Conservation (phyloP, 2,797 vertebrate genomes). For the Otus scops region DNA sequence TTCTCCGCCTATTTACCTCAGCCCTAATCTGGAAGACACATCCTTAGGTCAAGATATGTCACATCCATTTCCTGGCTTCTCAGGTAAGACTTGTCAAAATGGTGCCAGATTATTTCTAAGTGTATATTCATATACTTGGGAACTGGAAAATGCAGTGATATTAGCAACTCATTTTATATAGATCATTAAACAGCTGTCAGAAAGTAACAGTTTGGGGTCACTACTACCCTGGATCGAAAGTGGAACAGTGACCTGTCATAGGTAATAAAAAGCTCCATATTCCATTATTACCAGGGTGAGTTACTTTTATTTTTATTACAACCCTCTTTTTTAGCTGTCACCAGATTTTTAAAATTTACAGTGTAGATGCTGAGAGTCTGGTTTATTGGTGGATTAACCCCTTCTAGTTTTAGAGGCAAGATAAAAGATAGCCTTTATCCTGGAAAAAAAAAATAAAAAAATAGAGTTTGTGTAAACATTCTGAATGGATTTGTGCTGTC, state of each 20-base stretch:
- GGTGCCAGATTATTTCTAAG: neutral
- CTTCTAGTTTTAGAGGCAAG: neutral
- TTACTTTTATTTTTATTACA: neutral
- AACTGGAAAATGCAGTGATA: neutral
- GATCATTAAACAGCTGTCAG: neutral
- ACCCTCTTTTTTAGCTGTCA: neutral
- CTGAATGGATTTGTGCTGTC: neutral
- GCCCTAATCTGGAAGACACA: neutral
- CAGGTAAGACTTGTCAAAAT: neutral
- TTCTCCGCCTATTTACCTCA: neutral
- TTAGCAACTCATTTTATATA: neutral
- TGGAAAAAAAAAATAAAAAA: neutral
- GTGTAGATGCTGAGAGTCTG: neutral
- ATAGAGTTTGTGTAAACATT: neutral
- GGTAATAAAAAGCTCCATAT: conserved; percentile 15
- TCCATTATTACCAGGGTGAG: neutral
- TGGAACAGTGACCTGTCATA: neutral
- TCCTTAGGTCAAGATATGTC: neutral
- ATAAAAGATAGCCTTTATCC: neutral
- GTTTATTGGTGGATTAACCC: neutral
- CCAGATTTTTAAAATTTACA: neutral
- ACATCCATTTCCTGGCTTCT: neutral
- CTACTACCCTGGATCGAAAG: neutral
- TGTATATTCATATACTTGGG: neutral
- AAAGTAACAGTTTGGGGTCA: neutral